phyloP scores from a whole-genome alignment of 1,140 invertebrate genomes.

The Ridgeia piscesae region DNA sequence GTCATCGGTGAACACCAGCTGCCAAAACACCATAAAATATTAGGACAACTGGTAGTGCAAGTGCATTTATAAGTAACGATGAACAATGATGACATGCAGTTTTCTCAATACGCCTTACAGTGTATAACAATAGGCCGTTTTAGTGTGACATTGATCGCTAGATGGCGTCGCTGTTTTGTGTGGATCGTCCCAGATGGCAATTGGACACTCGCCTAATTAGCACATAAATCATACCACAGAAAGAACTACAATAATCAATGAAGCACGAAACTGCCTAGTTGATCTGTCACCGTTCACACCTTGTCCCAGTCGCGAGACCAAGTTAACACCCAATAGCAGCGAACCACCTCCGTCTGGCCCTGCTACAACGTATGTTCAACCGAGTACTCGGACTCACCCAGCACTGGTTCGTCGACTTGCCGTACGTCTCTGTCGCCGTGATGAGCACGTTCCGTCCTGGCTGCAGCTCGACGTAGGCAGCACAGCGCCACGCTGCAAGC shows the following conservation, averaged over 20 bases:
- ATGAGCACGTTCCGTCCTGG: background rate
- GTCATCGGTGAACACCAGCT: background rate
- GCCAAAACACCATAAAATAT: background rate
- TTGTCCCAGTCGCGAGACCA: no score
- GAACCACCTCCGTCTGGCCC: no score
- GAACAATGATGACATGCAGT: background rate
- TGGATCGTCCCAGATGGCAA: background rate
- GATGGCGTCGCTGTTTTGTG: background rate
- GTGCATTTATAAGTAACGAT: background rate
- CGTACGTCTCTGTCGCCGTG: background rate
- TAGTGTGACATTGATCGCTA: background rate
- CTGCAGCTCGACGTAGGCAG: background rate
- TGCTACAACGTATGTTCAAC: no score
- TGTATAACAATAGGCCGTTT: background rate
- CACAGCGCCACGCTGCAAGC: background rate
- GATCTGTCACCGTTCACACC: no score
- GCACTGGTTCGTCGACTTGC: background rate
- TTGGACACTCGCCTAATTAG: no score
- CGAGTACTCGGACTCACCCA: no score
- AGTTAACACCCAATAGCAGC: no score
- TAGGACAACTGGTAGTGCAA: background rate
- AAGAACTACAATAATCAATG: no score
- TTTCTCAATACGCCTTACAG: background rate
- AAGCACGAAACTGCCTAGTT: no score
- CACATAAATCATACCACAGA: no score